A percentile compares a stretch with the other conserved stretches of the same genome.
Conservation (phyloP, 2,113 vertebrate genomes). For the Gymnorhina tibicen region DNA sequence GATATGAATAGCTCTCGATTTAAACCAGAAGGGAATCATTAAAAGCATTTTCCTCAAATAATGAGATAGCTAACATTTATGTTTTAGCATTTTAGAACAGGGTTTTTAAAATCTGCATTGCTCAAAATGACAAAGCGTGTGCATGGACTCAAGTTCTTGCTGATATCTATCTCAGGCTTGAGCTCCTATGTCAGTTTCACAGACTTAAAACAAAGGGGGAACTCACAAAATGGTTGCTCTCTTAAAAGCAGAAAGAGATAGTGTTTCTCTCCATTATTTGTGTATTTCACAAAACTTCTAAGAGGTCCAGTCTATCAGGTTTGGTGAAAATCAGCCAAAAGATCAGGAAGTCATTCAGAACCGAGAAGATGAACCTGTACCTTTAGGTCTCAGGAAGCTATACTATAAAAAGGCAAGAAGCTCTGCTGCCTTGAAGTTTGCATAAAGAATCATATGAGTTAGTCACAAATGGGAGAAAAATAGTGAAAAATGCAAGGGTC, state of each 20-base stretch:
- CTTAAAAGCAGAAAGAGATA: neutral
- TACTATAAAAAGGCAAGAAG: neutral
- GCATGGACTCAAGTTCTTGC: neutral
- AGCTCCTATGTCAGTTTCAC: neutral
- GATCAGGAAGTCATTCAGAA: neutral
- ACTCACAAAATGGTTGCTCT: neutral
- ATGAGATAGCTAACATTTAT: neutral
- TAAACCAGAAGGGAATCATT: neutral
- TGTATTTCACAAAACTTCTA: neutral
- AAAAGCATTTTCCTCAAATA: neutral
- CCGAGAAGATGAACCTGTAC: neutral
- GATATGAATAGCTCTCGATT: neutral
- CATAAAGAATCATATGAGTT: neutral
- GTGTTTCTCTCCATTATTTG: neutral
- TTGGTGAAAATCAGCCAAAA: neutral
- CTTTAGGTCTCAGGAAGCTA: neutral
- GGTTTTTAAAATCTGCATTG: neutral
- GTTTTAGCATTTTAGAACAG: neutral
- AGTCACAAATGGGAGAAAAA: neutral
- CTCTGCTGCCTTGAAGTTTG: neutral
- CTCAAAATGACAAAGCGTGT: neutral
- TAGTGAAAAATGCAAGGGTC: neutral
- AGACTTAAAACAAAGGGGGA: neutral
- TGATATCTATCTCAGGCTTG: neutral
- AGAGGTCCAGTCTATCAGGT: neutral